A percentile compares a stretch with the other conserved stretches of the same genome.
Conservation (phyloP, 1,140 invertebrate genomes). For the Brachionus asplanchnoidis region DNA sequence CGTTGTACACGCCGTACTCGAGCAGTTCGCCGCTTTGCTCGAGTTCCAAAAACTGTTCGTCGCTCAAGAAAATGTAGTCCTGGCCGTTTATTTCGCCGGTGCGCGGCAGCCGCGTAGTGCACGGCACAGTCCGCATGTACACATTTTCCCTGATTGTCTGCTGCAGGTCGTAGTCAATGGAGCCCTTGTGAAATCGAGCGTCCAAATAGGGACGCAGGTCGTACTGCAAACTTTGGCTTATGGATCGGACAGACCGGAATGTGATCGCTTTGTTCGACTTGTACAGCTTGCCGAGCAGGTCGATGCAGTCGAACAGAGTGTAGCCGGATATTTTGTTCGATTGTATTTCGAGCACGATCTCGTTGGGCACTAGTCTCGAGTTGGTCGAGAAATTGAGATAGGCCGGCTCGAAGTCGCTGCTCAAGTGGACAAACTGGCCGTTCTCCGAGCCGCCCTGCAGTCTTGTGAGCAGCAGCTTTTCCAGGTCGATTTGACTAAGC, state of each 20-base stretch:
- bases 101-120: slow-evolving; percentile 63
- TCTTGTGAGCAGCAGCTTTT: neutral
- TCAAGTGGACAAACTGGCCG: slow-evolving; percentile 28
- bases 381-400: neutral
- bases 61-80: slow-evolving; percentile 65
- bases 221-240: neutral
- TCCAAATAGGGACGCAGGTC: slow-evolving; percentile 65
- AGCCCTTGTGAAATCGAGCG: slow-evolving; percentile 64
- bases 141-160: slow-evolving; percentile 68
- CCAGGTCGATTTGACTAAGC: neutral
- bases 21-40: slow-evolving; percentile 64
- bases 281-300: neutral
- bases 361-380: neutral
- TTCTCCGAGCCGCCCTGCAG: slow-evolving; percentile 29
- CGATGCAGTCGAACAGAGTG: slow-evolving; percentile 10
- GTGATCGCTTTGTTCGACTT: neutral
- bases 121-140: slow-evolving; percentile 67
- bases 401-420: neutral
- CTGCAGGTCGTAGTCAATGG: slow-evolving; percentile 66
- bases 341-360: slow-evolving; percentile 25
- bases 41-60: slow-evolving; percentile 63
- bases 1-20: slow-evolving; percentile 67
- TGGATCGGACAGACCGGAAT: neutral
- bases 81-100: slow-evolving; percentile 65
- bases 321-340: slow-evolving; percentile 21